These are phyloP conservation scores for Sebastes umbrosus DNA, from an alignment of 2,797 vertebrate genomes.

Conservation along the genomic window DNA sequence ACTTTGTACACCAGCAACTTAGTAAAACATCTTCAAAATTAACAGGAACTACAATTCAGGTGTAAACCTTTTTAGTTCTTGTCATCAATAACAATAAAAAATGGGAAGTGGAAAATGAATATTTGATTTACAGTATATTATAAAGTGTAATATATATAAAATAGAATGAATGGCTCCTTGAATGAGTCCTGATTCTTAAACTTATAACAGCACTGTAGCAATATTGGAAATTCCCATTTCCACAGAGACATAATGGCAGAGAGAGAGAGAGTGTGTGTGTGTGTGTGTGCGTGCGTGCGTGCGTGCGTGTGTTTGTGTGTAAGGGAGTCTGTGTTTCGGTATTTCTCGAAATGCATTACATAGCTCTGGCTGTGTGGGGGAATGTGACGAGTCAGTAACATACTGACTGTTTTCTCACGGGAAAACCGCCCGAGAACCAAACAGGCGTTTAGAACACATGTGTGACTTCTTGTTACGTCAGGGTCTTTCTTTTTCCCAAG, in stretches of 20 bases:
- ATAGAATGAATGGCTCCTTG: neutral
- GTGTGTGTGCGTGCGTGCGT: neutral
- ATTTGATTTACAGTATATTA: neutral
- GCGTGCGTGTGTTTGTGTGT: neutral
- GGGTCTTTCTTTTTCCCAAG: neutral
- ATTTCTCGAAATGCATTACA: conserved; percentile 69
- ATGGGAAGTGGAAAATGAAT: neutral
- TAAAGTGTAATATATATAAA: neutral
- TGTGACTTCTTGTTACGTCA: conserved; percentile 49
- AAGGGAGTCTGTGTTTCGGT: conserved; percentile 29
- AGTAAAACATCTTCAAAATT: too few species aligned
- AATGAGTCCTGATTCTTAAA: neutral
- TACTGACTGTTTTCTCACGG: conserved; percentile 78
- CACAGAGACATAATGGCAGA: neutral
- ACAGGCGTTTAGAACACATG: conserved; percentile 55
- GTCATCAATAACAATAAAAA: neutral
- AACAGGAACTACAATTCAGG: too few species aligned
- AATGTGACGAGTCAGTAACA: conserved; percentile 75
- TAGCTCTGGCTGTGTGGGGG: conserved; percentile 67
- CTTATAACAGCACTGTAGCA: neutral
- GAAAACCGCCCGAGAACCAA: conserved; percentile 61
- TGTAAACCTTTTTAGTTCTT: too few species aligned
- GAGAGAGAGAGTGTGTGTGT: neutral
- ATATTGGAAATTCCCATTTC: neutral
- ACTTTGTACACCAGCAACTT: too few species aligned